Percentiles rank a stretch among this genome's conserved stretches.
Conservation (phyloP, 1,140 invertebrate genomes). For the Drosophila littoralis region DNA sequence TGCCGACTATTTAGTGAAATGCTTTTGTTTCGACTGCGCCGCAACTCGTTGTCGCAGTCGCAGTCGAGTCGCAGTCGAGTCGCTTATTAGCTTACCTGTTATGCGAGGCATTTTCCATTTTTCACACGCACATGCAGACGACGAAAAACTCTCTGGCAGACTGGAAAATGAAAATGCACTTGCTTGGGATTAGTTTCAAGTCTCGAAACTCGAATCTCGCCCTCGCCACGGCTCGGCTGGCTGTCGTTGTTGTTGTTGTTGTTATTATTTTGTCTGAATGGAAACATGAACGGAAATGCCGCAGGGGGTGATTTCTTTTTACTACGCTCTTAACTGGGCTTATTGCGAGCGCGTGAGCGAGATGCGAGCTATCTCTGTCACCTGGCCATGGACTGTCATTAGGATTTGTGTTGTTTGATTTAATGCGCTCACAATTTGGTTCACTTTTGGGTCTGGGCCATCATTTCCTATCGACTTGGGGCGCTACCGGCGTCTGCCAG, state of each 20-base stretch:
- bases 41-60: slow-evolving; percentile 7
- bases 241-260: slow-evolving; percentile 22
- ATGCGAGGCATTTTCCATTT: slow-evolving; percentile 67
- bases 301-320: slow-evolving; percentile 59
- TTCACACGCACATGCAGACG: slow-evolving; percentile 66
- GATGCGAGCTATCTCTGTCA: slow-evolving; percentile 8
- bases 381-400: slow-evolving; percentile 25
- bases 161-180: slow-evolving; percentile 66
- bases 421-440: slow-evolving; percentile 33
- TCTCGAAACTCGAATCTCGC: slow-evolving; percentile 39
- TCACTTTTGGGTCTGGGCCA: slow-evolving; percentile 1
- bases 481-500: slow-evolving; percentile 49
- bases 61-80: neutral
- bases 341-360: slow-evolving; percentile 21
- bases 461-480: slow-evolving; percentile 31
- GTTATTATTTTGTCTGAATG: slow-evolving; percentile 51
- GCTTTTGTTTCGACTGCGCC: slow-evolving; percentile 49
- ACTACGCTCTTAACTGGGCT: slow-evolving; percentile 17
- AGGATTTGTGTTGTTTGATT: slow-evolving; percentile 29
- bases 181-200: slow-evolving; percentile 61
- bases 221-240: slow-evolving; percentile 15
- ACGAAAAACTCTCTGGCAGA: slow-evolving; percentile 40
- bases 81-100: slow-evolving; percentile 79
- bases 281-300: slow-evolving; percentile 70
- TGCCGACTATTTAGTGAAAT: slow-evolving; percentile 72